These are phyloP conservation scores for Virgularia gustaviana DNA, from an alignment of 92 coral and sea anemone species.

Conservation along the genomic window DNA sequence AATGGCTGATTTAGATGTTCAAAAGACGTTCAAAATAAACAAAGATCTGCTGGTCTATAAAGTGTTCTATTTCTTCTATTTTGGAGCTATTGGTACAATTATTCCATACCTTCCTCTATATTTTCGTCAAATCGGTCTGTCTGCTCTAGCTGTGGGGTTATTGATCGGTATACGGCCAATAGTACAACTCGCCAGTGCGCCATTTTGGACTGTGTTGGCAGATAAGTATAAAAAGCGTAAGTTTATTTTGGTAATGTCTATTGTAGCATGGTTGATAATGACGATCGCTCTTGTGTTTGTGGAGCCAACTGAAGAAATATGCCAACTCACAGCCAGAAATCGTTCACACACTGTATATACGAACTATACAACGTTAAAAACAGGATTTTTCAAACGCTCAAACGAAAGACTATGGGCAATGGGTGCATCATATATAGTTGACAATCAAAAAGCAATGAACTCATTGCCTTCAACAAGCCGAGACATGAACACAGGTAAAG, in stretches of 20 bases:
- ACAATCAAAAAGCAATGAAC: no score
- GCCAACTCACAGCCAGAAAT: slow-evolving; percentile 77
- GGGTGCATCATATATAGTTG: no score
- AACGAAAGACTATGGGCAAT: neutral
- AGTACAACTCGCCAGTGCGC: slow-evolving; percentile 98
- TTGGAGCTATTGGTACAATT: slow-evolving; percentile 86
- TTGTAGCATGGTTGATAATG: slow-evolving; percentile 93
- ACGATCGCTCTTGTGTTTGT: slow-evolving; percentile 87
- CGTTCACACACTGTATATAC: slow-evolving; percentile 54
- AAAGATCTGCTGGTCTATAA: slow-evolving; percentile 83
- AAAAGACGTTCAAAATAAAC: slow-evolving; percentile 64
- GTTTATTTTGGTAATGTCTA: slow-evolving; percentile 86
- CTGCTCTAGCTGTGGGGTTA: slow-evolving; percentile 93
- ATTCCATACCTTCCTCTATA: slow-evolving; percentile 91
- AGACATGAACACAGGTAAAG: no score
- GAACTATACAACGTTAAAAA: slow-evolving; percentile 86
- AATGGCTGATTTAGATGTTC: no score
- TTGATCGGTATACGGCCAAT: slow-evolving; percentile 90
- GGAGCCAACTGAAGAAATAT: slow-evolving; percentile 91
- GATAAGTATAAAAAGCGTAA: slow-evolving; percentile 90
- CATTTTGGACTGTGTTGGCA: slow-evolving; percentile 98
- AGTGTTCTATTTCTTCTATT: slow-evolving; percentile 88
- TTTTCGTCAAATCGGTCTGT: slow-evolving; percentile 91
- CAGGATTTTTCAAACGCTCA: slow-evolving; percentile 91
- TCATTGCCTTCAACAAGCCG: no score